phyloP scores from a whole-genome alignment of 2,113 vertebrate genomes.

The Microtus oregoni region DNA sequence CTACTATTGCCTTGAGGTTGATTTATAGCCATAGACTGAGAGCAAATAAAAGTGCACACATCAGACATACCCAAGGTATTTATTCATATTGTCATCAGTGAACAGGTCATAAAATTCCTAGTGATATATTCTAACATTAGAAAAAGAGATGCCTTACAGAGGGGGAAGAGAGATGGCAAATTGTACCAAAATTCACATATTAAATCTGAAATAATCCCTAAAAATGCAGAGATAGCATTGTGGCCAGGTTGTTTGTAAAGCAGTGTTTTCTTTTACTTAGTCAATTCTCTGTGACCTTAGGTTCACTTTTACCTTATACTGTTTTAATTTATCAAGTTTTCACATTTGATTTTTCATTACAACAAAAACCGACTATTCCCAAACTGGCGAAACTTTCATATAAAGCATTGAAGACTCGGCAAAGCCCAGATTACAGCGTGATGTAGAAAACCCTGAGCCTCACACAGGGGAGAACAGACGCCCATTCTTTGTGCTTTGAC shows the following conservation, averaged over 20 bases:
- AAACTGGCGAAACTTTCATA: neutral
- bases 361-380: neutral
- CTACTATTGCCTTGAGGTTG: constrained; percentile 56
- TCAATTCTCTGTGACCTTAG: neutral
- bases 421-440: neutral
- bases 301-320: neutral
- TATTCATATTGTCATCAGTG: constrained; percentile 70
- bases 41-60: constrained; percentile 50
- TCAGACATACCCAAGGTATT: constrained; percentile 70
- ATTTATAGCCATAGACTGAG: constrained; percentile 42
- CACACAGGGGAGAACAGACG: neutral
- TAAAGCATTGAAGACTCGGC: neutral
- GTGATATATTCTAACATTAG: constrained; percentile 66
- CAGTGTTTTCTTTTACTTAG: neutral
- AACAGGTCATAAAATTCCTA: constrained; percentile 67
- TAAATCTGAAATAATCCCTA: neutral
- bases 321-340: neutral
- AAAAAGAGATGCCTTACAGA: constrained; percentile 69
- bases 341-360: neutral
- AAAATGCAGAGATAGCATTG: constrained; percentile 35
- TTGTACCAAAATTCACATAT: constrained; percentile 46
- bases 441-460: neutral
- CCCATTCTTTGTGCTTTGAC: neutral
- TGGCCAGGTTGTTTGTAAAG: constrained; percentile 31
- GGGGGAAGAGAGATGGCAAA: constrained; percentile 57